Percentiles rank a stretch among this genome's conserved stretches.
Conservation (phyloP, 2,113 vertebrate genomes). For the Petrocephalus zakoni region DNA sequence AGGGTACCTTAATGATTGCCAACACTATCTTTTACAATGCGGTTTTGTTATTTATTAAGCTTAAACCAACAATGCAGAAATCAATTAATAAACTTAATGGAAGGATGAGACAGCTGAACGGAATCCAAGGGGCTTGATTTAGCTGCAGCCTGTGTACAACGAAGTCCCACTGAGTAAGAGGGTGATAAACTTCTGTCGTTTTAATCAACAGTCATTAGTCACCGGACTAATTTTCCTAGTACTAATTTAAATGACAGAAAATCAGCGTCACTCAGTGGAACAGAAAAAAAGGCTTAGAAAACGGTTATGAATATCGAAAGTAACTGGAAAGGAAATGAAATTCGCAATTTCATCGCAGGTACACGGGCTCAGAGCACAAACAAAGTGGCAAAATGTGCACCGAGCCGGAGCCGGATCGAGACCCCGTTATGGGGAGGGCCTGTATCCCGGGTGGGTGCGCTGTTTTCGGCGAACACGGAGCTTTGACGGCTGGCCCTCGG, state of each 20-base stretch:
- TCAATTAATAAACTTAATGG: constrained; percentile 11
- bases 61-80: not conserved
- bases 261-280: not conserved
- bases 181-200: not conserved
- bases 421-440: not conserved
- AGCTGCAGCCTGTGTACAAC: not conserved
- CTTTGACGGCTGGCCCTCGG: not conserved
- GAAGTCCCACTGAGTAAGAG: not conserved
- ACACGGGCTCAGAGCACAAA: not conserved
- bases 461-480: not conserved
- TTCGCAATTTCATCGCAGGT: not conserved
- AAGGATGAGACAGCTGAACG: not conserved
- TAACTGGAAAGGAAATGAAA: not conserved
- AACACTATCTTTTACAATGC: not conserved
- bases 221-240: constrained; percentile 13
- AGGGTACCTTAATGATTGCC: not conserved
- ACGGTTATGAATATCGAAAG: not conserved
- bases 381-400: not conserved
- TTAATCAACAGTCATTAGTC: constrained; percentile 8
- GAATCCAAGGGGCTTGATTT: not conserved
- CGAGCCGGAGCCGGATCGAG: not conserved
- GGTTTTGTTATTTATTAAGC: not conserved
- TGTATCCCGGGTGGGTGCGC: not conserved
- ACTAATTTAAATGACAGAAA: constrained; percentile 18
- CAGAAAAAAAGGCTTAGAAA: not conserved